A percentile compares a stretch with the other conserved stretches of the same genome.
phyloP scores from a whole-genome alignment of 2,888 invertebrate genomes.

The Trichogramma evanescens region DNA sequence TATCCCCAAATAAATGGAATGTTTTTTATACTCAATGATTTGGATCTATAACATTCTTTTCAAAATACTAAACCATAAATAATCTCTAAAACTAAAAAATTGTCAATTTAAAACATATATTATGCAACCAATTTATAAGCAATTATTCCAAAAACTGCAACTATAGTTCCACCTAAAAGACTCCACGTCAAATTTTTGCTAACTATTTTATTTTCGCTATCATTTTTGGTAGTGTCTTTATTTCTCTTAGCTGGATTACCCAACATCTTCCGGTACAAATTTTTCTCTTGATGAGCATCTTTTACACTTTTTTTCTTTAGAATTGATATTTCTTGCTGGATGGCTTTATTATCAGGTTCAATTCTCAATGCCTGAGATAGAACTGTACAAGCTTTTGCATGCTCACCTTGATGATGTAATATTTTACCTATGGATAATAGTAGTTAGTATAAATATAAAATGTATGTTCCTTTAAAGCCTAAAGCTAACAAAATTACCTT shows the following conservation, averaged over 20 bases:
- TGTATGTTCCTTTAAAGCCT: not conserved
- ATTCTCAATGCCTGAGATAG: conserved; percentile 58
- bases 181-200: conserved; percentile 58
- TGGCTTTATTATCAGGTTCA: conserved; percentile 59
- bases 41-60: not conserved
- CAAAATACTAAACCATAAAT: not conserved
- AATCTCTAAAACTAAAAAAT: conserved; percentile 8
- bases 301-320: conserved; percentile 53
- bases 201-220: conserved; percentile 28
- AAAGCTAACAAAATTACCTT: conserved; percentile 56
- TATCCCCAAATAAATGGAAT: conserved; percentile 19
- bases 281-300: conserved; percentile 57
- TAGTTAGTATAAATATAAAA: not conserved
- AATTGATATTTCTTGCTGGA: conserved; percentile 54
- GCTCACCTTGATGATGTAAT: conserved; percentile 61
- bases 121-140: conserved; percentile 61
- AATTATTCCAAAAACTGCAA: conserved; percentile 66
- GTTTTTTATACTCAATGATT: conserved; percentile 8
- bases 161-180: conserved; percentile 60
- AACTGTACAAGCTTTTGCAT: conserved; percentile 62
- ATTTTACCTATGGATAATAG: conserved; percentile 50
- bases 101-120: conserved; percentile 4
- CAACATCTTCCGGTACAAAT: conserved; percentile 64
- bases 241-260: conserved; percentile 36
- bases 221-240: conserved; percentile 19